A percentile compares a stretch with the other conserved stretches of the same genome.
phyloP scores from a whole-genome alignment of 2,113 vertebrate species.

The Hydropotes inermis region DNA sequence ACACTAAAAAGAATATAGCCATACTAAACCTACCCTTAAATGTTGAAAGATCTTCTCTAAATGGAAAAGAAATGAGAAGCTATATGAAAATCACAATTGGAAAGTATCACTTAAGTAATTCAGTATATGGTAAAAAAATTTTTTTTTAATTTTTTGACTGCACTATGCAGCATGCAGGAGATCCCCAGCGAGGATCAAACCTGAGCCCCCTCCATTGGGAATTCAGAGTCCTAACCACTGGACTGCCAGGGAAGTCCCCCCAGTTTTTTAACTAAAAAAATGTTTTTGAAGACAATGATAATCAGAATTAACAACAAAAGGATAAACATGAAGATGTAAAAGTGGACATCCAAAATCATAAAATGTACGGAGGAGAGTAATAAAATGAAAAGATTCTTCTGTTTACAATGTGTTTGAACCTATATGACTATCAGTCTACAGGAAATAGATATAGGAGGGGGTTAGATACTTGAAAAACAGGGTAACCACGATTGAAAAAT shows the following conservation, averaged over 20 bases:
- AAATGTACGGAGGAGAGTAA: neutral
- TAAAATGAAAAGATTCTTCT: neutral
- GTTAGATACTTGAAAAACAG: neutral
- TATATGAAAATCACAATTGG: neutral
- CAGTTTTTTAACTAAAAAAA: neutral
- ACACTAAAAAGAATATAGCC: neutral
- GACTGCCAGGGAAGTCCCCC: neutral
- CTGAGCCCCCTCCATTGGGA: neutral
- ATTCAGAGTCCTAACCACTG: neutral
- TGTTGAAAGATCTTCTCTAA: neutral
- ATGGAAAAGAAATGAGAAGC: neutral
- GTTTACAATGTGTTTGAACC: neutral
- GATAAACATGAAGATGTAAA: neutral
- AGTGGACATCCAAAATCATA: neutral
- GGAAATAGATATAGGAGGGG: neutral
- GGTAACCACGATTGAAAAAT: neutral
- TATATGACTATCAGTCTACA: neutral
- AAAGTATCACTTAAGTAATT: neutral
- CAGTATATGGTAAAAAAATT: neutral
- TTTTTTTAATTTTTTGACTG: neutral
- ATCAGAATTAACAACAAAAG: neutral
- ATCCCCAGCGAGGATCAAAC: neutral
- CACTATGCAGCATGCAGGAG: neutral
- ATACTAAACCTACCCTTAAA: neutral
- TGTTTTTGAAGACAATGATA: neutral